phyloP scores from a whole-genome alignment of 2,888 invertebrate genomes.

The Lasioglossum marginatum region DNA sequence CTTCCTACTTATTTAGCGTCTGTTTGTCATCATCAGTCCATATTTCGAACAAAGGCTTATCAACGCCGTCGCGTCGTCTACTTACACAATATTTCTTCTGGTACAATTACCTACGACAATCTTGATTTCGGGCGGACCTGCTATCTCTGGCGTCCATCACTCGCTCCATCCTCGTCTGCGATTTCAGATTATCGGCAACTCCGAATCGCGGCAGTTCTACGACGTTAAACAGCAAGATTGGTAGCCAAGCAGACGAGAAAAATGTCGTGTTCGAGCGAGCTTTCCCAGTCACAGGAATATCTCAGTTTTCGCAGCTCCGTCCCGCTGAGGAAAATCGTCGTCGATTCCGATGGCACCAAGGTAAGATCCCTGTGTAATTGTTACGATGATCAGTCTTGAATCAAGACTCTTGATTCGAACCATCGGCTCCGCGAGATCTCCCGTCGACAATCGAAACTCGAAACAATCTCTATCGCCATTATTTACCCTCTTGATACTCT shows the following conservation, averaged over 20 bases:
- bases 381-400: not conserved
- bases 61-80: not conserved
- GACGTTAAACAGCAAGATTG: slow-evolving; percentile 21
- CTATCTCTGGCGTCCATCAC: not conserved
- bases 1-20: not conserved
- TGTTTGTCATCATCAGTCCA: not conserved
- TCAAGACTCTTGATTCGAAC: not conserved
- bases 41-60: not conserved
- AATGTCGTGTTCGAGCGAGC: slow-evolving; percentile 87
- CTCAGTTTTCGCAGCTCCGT: slow-evolving; percentile 92
- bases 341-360: slow-evolving; percentile 92
- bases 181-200: slow-evolving; percentile 40
- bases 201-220: slow-evolving; percentile 5
- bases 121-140: not conserved
- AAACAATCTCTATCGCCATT: not conserved
- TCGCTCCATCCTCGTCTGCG: not conserved
- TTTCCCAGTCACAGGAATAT: slow-evolving; percentile 91
- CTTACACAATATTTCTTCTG: not conserved
- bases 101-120: not conserved
- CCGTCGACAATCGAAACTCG: slow-evolving; percentile 4
- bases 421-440: not conserved
- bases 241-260: not conserved
- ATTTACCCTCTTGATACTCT: not conserved
- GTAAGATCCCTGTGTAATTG: slow-evolving; percentile 83
- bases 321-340: slow-evolving; percentile 90